Evolutionary conservation across 2,888 invertebrate genomes (phyloP).

Genomic region (Idaea dimidiata): DNA sequence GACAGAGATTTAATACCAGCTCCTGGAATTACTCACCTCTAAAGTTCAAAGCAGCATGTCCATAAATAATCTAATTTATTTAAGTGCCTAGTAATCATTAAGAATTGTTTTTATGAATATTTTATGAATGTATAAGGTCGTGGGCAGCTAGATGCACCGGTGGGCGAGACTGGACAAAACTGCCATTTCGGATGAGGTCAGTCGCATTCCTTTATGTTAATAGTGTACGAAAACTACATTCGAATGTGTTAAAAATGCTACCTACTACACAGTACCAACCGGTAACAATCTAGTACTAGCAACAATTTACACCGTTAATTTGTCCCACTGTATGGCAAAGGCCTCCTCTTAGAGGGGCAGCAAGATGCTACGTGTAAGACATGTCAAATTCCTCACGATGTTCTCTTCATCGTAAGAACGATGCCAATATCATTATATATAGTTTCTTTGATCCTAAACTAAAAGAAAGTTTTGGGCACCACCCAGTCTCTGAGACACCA

Average conservation of each 20-base stretch:
- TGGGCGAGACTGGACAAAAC: conserved; percentile 41
- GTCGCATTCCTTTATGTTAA: conserved; percentile 35
- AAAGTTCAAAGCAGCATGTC: background rate
- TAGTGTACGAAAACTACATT: background rate
- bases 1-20: conserved; percentile 4
- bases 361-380: no score
- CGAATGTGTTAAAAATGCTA: background rate
- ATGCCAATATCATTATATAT: no score
- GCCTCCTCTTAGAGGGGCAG: no score
- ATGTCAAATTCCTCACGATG: no score
- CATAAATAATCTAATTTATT: conserved; percentile 1
- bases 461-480: no score
- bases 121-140: conserved; percentile 14
- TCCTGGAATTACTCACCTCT: background rate
- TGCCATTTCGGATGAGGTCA: conserved; percentile 47
- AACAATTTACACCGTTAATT: no score
- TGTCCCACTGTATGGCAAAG: no score
- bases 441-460: no score
- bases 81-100: background rate
- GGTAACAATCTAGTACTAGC: no score
- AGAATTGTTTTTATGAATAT: conserved; percentile 13
- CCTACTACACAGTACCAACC: background rate
- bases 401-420: no score
- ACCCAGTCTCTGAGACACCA: no score
- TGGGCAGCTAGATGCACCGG: conserved; percentile 37